Conservation (phyloP, 2,797 vertebrate genomes). For the Sphenodon punctatus region DNA sequence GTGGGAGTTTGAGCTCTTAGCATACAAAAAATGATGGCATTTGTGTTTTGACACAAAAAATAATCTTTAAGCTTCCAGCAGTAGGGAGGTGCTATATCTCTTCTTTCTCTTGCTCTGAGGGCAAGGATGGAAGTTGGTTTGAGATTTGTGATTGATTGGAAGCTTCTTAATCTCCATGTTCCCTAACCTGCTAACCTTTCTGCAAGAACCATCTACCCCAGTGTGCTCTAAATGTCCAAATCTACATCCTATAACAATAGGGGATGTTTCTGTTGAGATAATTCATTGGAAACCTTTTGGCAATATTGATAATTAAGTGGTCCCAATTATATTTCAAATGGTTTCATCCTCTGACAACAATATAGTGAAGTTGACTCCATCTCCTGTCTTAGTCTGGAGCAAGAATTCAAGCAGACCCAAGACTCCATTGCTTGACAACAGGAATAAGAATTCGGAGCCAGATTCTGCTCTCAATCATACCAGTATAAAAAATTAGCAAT, state of each 20-base stretch:
- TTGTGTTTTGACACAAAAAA: constrained; percentile 41
- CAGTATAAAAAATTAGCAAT: neutral
- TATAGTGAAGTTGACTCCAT: neutral
- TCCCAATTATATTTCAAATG: neutral
- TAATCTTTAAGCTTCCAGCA: constrained; percentile 40
- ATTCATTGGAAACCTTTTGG: neutral
- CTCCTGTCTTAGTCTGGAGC: too few relatives aligned
- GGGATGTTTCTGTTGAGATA: neutral
- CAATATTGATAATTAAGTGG: too few relatives aligned
- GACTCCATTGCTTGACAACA: too few relatives aligned
- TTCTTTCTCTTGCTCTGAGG: neutral
- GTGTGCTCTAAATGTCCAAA: neutral
- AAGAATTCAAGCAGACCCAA: too few relatives aligned
- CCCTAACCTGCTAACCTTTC: neutral
- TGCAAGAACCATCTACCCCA: neutral
- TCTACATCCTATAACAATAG: neutral
- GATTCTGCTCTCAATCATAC: neutral
- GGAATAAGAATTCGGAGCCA: too few relatives aligned
- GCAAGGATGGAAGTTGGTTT: neutral
- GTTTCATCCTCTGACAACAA: neutral
- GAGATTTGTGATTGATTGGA: neutral
- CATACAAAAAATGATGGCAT: constrained; percentile 37
- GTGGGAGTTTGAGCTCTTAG: neutral
- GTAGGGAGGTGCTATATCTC: neutral
- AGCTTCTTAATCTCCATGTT: neutral